Percentiles rank a stretch among this genome's conserved stretches.
phyloP scores from a whole-genome alignment of 2,888 invertebrate genomes.

The Dolichopus griseipennis region DNA sequence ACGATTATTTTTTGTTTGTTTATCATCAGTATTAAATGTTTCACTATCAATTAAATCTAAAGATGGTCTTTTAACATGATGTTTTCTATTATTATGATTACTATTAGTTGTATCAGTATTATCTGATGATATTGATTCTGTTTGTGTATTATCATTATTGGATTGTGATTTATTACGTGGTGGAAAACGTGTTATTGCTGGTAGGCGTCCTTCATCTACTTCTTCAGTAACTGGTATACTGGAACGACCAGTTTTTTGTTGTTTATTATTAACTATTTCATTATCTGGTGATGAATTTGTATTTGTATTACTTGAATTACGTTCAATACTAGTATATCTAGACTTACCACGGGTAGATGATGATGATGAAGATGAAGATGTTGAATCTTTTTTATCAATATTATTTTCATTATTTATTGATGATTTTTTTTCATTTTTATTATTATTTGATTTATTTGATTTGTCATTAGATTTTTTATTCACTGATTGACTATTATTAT shows the following conservation, averaged over 20 bases:
- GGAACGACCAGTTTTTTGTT: constrained; percentile 18
- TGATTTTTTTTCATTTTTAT: constrained; percentile 30
- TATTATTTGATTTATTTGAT: constrained; percentile 11
- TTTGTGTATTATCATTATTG: constrained; percentile 47
- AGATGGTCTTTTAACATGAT: constrained; percentile 55
- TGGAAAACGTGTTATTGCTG: constrained; percentile 78
- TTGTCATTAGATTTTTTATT: neutral
- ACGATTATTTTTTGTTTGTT: constrained; percentile 37
- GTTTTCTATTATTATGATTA: constrained; percentile 13
- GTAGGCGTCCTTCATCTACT: constrained; percentile 49
- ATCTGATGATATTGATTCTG: constrained; percentile 42
- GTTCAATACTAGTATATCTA: constrained; percentile 41
- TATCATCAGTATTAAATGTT: constrained; percentile 62
- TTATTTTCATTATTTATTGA: constrained; percentile 12
- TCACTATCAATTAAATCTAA: constrained; percentile 73
- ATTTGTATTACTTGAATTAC: constrained; percentile 54
- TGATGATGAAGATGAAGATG: constrained; percentile 35
- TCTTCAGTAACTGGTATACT: constrained; percentile 27
- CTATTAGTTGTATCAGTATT: neutral
- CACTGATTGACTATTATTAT: constrained; percentile 26
- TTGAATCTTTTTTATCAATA: constrained; percentile 43
- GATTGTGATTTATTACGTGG: constrained; percentile 49
- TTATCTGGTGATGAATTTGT: constrained; percentile 49
- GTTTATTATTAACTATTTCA: constrained; percentile 22
- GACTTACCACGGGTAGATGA: constrained; percentile 46